Conservation (phyloP, 2,113 vertebrate species). For the Gambusia affinis region DNA sequence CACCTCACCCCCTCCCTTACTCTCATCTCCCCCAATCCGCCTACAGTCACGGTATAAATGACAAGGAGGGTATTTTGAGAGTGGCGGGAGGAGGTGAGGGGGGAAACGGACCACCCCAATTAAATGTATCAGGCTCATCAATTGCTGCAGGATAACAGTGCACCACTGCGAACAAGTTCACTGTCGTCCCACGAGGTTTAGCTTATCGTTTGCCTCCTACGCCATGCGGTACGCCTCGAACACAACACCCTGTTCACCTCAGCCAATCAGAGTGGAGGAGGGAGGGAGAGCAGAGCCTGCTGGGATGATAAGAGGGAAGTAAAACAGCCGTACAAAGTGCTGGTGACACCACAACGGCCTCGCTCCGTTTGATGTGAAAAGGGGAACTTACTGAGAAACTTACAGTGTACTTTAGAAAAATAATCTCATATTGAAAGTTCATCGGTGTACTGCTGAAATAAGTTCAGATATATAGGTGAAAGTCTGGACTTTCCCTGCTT, state of each 20-base stretch:
- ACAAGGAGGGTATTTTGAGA: constrained; percentile 59
- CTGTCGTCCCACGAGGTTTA: constrained; percentile 61
- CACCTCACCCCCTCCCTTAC: not conserved
- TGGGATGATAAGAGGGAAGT: constrained; percentile 44
- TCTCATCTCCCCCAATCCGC: constrained; percentile 19
- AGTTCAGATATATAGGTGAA: not conserved
- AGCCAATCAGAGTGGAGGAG: constrained; percentile 16
- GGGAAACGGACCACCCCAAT: constrained; percentile 75
- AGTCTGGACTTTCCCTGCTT: not conserved
- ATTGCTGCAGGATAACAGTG: constrained; percentile 62
- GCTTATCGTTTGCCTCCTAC: constrained; percentile 66
- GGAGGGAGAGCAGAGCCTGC: constrained; percentile 16
- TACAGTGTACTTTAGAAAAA: not conserved
- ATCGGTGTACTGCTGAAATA: not conserved
- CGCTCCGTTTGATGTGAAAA: not conserved
- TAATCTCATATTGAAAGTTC: not conserved
- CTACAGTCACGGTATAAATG: constrained; percentile 70
- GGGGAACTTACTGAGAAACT: not conserved
- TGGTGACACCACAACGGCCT: not conserved
- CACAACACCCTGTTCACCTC: constrained; percentile 31
- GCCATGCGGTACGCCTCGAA: constrained; percentile 21
- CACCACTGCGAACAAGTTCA: constrained; percentile 59
- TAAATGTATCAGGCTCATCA: constrained; percentile 77
- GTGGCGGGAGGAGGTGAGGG: constrained; percentile 34
- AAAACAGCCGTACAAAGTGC: constrained; percentile 42